phyloP scores from a whole-genome alignment of 2,888 invertebrate species.

The Aelia acuminata region DNA sequence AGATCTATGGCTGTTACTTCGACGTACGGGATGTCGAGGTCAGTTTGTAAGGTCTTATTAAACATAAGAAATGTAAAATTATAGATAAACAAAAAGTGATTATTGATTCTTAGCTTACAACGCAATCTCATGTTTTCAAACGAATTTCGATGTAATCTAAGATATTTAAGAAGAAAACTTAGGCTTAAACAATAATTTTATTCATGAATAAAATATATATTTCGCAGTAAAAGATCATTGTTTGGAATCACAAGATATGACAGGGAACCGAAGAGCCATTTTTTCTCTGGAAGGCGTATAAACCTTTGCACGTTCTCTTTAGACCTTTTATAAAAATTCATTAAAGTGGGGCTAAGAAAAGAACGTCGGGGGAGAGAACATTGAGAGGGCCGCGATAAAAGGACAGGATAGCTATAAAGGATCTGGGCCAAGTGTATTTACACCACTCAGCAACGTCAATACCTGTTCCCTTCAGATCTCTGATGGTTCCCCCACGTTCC shows the following conservation, averaged over 20 bases:
- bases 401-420: conserved; percentile 8
- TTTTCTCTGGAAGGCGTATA: not conserved
- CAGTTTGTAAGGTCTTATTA: too few species aligned
- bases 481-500: not conserved
- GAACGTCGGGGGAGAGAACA: not conserved
- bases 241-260: not conserved
- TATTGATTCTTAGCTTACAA: too few species aligned
- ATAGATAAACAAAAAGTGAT: too few species aligned
- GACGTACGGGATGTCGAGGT: too few species aligned
- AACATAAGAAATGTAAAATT: too few species aligned
- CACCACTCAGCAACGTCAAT: not conserved
- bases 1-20: too few species aligned
- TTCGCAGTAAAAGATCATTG: not conserved
- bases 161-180: too few species aligned
- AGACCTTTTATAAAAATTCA: not conserved
- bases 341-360: not conserved
- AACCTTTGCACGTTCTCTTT: not conserved
- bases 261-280: not conserved
- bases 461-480: conserved; percentile 1
- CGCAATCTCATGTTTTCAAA: too few species aligned
- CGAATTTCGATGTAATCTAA: too few species aligned
- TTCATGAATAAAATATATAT: not conserved
- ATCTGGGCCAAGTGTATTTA: conserved; percentile 40
- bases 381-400: not conserved
- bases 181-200: not conserved